These are phyloP conservation scores for Takifugu flavidus DNA, from an alignment of 2,113 vertebrate species.

Conservation along the genomic window DNA sequence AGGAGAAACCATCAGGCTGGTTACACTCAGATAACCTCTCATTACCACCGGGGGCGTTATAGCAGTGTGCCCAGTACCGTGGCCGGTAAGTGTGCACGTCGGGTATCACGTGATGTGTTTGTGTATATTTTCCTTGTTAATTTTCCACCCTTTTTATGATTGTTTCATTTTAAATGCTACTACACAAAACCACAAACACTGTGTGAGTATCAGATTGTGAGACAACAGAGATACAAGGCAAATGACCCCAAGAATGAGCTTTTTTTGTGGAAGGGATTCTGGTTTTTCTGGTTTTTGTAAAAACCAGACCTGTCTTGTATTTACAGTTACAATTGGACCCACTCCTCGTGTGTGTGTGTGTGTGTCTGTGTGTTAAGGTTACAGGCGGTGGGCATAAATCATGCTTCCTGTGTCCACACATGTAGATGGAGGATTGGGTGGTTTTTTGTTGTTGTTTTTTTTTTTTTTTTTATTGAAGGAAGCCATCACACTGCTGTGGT, in stretches of 20 bases:
- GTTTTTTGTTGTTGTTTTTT: conserved; percentile 1
- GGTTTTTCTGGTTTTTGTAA: not conserved
- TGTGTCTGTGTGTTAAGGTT: conserved; percentile 19
- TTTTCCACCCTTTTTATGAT: conserved; percentile 51
- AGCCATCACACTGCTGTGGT: conserved; percentile 14
- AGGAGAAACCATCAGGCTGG: too few relatives aligned
- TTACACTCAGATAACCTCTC: too few relatives aligned
- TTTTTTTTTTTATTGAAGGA: conserved; percentile 2
- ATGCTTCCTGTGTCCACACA: conserved; percentile 14
- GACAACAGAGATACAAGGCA: not conserved
- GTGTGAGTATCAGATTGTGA: conserved; percentile 16
- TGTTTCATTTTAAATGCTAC: conserved; percentile 26
- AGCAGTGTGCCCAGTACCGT: too few relatives aligned
- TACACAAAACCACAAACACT: conserved; percentile 29
- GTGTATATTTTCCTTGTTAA: conserved; percentile 78
- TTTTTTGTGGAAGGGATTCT: not conserved
- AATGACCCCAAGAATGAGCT: not conserved
- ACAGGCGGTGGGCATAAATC: conserved; percentile 15
- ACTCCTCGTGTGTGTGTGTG: conserved; percentile 1
- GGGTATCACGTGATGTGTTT: conserved; percentile 79
- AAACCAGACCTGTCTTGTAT: too few relatives aligned
- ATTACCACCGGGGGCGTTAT: too few relatives aligned
- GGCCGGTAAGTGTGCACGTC: too few relatives aligned
- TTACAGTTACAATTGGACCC: too few relatives aligned
- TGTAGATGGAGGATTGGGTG: not conserved